These are phyloP conservation scores for Sialia sialis DNA, from an alignment of 2,113 vertebrate genomes.

Conservation along the genomic window DNA sequence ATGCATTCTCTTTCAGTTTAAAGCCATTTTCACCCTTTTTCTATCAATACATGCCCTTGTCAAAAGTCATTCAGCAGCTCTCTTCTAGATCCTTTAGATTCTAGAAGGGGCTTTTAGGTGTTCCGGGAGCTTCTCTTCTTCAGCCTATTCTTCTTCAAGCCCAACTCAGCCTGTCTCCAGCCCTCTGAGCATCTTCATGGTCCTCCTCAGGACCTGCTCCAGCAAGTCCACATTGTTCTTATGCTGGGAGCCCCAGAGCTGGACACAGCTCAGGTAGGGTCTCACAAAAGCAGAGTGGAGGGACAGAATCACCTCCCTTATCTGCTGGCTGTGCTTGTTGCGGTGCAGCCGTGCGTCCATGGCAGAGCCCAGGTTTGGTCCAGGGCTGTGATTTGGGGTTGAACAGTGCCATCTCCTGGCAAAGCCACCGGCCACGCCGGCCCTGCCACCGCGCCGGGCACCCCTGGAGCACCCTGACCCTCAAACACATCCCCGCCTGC, in stretches of 20 bases:
- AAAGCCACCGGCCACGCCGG: neutral
- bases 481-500: neutral
- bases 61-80: neutral
- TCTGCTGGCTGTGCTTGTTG: neutral
- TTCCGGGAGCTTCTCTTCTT: neutral
- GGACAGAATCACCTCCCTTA: neutral
- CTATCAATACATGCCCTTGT: neutral
- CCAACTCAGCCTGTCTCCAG: neutral
- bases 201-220: neutral
- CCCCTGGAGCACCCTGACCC: neutral
- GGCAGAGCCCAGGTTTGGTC: rapidly evolving
- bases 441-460: rapidly evolving
- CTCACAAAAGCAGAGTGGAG: neutral
- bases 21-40: neutral
- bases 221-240: neutral
- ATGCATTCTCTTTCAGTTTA: neutral
- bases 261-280: neutral
- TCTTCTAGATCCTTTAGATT: neutral
- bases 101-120: neutral
- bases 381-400: neutral
- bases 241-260: neutral
- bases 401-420: conserved; percentile 68
- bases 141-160: neutral
- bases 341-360: rapidly evolving
- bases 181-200: neutral